Evolutionary conservation across 2,888 invertebrate species (phyloP).

Genomic region (Lissonota sp.): DNA sequence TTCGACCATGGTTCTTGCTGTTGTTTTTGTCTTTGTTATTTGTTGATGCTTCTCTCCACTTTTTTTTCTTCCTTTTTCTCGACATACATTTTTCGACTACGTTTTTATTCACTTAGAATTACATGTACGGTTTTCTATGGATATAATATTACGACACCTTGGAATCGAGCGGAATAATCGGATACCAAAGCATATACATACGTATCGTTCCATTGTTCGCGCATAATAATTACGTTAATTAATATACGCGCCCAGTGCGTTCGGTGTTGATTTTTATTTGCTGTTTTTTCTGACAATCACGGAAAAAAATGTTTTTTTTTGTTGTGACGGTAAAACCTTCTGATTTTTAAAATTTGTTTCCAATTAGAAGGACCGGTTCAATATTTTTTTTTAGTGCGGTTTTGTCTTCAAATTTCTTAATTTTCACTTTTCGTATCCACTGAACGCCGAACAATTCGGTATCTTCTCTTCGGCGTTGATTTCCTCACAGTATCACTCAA

Average conservation of each 20-base stretch:
- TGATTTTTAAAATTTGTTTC: not conserved
- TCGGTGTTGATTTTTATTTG: slow-evolving; percentile 65
- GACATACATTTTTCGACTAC: slow-evolving; percentile 66
- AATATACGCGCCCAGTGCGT: slow-evolving; percentile 57
- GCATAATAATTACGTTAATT: slow-evolving; percentile 5
- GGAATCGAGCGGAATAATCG: slow-evolving; percentile 76
- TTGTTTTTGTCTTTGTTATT: slow-evolving; percentile 28
- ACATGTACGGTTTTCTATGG: slow-evolving; percentile 67
- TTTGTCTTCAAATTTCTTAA: slow-evolving; percentile 1
- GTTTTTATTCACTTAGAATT: slow-evolving; percentile 72
- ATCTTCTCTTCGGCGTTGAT: slow-evolving; percentile 54
- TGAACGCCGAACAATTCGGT: slow-evolving; percentile 59
- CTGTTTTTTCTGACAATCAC: slow-evolving; percentile 13
- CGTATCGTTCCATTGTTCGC: slow-evolving; percentile 44
- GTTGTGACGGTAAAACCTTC: not conserved
- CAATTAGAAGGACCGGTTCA: not conserved
- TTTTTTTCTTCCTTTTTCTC: slow-evolving; percentile 29
- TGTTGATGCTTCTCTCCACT: slow-evolving; percentile 54
- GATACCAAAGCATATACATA: slow-evolving; percentile 70
- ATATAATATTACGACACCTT: slow-evolving; percentile 75
- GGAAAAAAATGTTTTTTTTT: not conserved
- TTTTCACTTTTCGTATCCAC: slow-evolving; percentile 30
- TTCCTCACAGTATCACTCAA: slow-evolving; percentile 52
- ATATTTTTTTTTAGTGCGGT: not conserved
- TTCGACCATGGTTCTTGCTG: slow-evolving; percentile 66